Evolutionary conservation across 2,888 invertebrate species (phyloP).

Genomic region (Parnassius glacialis): DNA sequence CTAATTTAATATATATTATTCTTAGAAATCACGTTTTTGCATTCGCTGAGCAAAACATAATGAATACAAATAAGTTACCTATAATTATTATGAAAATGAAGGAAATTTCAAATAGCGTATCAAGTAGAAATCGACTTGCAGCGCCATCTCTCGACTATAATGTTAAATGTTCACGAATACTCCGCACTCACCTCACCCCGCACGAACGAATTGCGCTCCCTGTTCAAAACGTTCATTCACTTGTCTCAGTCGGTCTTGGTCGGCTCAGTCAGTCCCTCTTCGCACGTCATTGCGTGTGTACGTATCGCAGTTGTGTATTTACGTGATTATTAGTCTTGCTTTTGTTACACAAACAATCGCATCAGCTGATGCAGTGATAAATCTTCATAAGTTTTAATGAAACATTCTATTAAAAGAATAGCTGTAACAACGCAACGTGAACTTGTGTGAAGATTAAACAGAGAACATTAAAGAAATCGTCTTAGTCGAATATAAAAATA

Average conservation of each 20-base stretch:
- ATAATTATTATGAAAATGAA: too few relatives aligned
- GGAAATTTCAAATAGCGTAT: not conserved
- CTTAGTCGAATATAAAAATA: constrained; percentile 73
- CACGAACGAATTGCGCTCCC: constrained; percentile 34
- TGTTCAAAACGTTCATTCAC: constrained; percentile 51
- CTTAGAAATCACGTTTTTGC: constrained; percentile 1
- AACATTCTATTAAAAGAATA: constrained; percentile 29
- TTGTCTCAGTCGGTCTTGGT: constrained; percentile 38
- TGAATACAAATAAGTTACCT: too few relatives aligned
- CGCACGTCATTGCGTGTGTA: constrained; percentile 43
- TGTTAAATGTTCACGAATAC: constrained; percentile 26
- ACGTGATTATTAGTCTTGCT: constrained; percentile 65
- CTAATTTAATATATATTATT: not conserved
- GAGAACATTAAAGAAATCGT: constrained; percentile 62
- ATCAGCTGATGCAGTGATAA: constrained; percentile 72
- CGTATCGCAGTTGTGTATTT: constrained; percentile 38
- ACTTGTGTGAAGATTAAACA: constrained; percentile 41
- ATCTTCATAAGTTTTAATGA: constrained; percentile 38
- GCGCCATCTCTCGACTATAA: constrained; percentile 60
- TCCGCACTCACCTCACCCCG: constrained; percentile 40
- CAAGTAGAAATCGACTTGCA: constrained; percentile 27
- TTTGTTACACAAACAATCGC: constrained; percentile 72
- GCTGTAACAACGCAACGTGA: constrained; percentile 36
- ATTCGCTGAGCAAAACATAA: not conserved
- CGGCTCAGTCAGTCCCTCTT: constrained; percentile 61